A percentile compares a stretch with the other conserved stretches of the same genome.
Conservation (phyloP, 2,113 vertebrate species). For the Xenopus borealis region DNA sequence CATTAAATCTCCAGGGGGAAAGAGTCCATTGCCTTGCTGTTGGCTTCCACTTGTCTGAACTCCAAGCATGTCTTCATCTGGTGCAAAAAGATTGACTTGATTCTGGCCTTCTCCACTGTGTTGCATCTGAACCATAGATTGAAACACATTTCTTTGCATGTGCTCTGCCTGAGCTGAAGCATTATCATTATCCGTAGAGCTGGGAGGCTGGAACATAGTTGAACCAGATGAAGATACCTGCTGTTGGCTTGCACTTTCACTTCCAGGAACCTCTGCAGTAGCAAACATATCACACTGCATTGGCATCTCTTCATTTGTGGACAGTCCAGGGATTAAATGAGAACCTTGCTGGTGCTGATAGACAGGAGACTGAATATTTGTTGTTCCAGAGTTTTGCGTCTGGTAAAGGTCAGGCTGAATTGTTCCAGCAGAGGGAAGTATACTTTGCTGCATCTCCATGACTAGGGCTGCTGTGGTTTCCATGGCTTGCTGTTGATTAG, state of each 20-base stretch:
- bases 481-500: conserved; percentile 81
- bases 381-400: conserved; percentile 63
- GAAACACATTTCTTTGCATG: conserved; percentile 70
- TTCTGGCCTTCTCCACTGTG: conserved; percentile 67
- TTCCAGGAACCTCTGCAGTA: conserved; percentile 67
- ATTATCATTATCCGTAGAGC: conserved; percentile 65
- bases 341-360: conserved; percentile 70
- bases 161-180: conserved; percentile 66
- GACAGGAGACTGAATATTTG: conserved; percentile 66
- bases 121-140: conserved; percentile 78
- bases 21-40: conserved; percentile 80
- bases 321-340: conserved; percentile 66
- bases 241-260: conserved; percentile 70
- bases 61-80: conserved; percentile 69
- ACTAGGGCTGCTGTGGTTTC: conserved; percentile 76
- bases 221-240: conserved; percentile 66
- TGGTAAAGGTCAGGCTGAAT: conserved; percentile 82
- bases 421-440: conserved; percentile 71
- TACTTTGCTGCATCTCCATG: conserved; percentile 74
- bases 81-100: conserved; percentile 77
- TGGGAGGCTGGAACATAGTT: conserved; percentile 70
- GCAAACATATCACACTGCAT: conserved; percentile 89
- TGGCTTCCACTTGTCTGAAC: conserved; percentile 65
- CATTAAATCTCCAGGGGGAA: conserved; percentile 83
- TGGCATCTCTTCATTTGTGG: conserved; percentile 73